Conservation (phyloP, 2,113 vertebrate species). For the Hyla sarda region DNA sequence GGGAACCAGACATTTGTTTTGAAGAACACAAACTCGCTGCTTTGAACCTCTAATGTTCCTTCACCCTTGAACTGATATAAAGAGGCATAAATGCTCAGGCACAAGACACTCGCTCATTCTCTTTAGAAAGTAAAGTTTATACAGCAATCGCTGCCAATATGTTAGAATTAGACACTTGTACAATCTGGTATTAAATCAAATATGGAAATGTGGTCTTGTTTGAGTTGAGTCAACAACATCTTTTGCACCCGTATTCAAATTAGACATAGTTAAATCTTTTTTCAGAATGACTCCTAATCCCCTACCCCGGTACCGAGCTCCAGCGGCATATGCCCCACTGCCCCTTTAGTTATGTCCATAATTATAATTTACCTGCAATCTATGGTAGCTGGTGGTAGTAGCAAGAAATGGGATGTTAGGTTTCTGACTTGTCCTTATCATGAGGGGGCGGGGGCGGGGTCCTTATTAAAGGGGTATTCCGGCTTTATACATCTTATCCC, state of each 20-base stretch:
- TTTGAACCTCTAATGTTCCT: constrained; percentile 13
- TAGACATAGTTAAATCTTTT: too few species aligned
- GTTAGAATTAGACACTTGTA: background rate
- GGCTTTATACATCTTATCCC: too few species aligned
- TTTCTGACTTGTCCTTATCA: too few species aligned
- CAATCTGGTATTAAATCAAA: background rate
- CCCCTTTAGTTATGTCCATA: too few species aligned
- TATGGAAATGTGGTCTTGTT: background rate
- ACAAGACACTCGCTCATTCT: background rate
- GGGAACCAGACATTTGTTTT: constrained; percentile 34
- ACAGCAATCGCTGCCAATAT: background rate
- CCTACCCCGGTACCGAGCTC: too few species aligned
- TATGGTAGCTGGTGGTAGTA: too few species aligned
- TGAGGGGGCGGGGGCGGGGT: too few species aligned
- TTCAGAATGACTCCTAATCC: too few species aligned
- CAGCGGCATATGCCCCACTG: too few species aligned
- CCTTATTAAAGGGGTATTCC: too few species aligned
- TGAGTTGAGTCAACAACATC: background rate
- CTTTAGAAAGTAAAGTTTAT: background rate
- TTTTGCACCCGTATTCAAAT: background rate
- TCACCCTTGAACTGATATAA: background rate
- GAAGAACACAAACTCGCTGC: constrained; percentile 11
- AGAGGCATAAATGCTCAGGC: background rate
- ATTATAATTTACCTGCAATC: too few species aligned
- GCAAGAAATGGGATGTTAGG: too few species aligned